Conservation (phyloP, 2,113 vertebrate species). For the Cololabis saira region DNA sequence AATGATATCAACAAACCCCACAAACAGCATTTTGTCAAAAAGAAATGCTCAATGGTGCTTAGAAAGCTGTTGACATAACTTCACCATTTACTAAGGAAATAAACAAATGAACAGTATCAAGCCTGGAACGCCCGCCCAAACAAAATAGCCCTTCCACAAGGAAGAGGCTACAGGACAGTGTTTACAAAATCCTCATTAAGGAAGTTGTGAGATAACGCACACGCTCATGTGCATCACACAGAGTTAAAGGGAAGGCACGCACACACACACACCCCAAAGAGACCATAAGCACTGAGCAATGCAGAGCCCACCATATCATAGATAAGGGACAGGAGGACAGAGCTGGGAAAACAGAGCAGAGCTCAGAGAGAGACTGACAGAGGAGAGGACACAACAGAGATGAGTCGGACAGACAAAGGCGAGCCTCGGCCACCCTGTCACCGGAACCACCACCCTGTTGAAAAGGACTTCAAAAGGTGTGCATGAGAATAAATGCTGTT, state of each 20-base stretch:
- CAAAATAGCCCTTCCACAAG: constrained; percentile 86
- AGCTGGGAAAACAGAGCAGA: constrained; percentile 70
- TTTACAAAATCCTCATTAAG: constrained; percentile 99
- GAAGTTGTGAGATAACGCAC: constrained; percentile 91
- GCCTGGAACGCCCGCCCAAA: constrained; percentile 79
- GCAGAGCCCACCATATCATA: constrained; percentile 87
- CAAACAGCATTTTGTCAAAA: constrained; percentile 52
- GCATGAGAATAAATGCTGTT: constrained; percentile 77
- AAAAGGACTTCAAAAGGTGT: constrained; percentile 77
- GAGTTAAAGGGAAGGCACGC: constrained; percentile 60
- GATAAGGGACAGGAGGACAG: constrained; percentile 91
- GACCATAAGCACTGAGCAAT: constrained; percentile 82
- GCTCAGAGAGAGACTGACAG: constrained; percentile 78
- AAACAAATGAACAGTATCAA: constrained; percentile 78
- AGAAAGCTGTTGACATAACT: constrained; percentile 56
- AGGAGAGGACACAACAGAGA: constrained; percentile 77
- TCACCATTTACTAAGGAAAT: constrained; percentile 76
- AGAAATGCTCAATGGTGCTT: constrained; percentile 72
- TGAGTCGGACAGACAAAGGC: constrained; percentile 69
- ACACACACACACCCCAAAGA: constrained; percentile 66
- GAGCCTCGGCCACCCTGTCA: constrained; percentile 83
- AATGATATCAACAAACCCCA: constrained; percentile 42
- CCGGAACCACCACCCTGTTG: constrained; percentile 82
- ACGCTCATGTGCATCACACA: constrained; percentile 74
- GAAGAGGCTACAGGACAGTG: constrained; percentile 86